phyloP scores from a whole-genome alignment of 1,140 invertebrate genomes.

The Panagrolaimus sp. region DNA sequence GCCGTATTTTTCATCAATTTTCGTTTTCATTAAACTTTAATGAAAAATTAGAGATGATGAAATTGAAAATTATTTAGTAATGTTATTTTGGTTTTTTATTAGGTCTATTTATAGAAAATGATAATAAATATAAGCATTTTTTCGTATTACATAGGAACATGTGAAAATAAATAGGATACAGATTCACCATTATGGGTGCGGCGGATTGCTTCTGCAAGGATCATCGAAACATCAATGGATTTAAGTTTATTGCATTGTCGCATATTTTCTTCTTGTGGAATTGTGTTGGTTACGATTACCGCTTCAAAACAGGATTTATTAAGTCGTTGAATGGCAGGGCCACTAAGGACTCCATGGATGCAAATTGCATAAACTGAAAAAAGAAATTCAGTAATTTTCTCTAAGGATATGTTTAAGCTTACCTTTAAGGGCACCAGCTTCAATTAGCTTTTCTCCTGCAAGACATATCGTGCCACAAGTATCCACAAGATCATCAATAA shows the following conservation, averaged over 20 bases:
- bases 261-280: constrained; percentile 94
- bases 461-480: constrained; percentile 98
- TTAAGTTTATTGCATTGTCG: constrained; percentile 74
- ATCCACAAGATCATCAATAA: constrained; percentile 98
- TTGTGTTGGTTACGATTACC: constrained; percentile 96
- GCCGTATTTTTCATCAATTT: too few relatives aligned
- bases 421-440: constrained; percentile 88
- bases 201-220: constrained; percentile 91
- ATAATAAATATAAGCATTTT: constrained; percentile 13
- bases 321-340: constrained; percentile 87
- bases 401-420: too few relatives aligned
- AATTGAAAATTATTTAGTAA: neutral
- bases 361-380: constrained; percentile 85
- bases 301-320: constrained; percentile 88
- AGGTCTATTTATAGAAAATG: constrained; percentile 28
- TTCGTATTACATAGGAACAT: constrained; percentile 69
- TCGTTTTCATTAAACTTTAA: too few relatives aligned
- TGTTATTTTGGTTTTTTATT: neutral
- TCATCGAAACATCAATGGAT: constrained; percentile 90
- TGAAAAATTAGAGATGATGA: too few relatives aligned
- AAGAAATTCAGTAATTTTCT: too few relatives aligned
- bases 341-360: constrained; percentile 95
- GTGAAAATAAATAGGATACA: constrained; percentile 86
- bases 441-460: constrained; percentile 81
- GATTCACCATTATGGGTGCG: constrained; percentile 95